Evolutionary conservation across 2,888 invertebrate genomes (phyloP).

Genomic region (Melanargia galathea): DNA sequence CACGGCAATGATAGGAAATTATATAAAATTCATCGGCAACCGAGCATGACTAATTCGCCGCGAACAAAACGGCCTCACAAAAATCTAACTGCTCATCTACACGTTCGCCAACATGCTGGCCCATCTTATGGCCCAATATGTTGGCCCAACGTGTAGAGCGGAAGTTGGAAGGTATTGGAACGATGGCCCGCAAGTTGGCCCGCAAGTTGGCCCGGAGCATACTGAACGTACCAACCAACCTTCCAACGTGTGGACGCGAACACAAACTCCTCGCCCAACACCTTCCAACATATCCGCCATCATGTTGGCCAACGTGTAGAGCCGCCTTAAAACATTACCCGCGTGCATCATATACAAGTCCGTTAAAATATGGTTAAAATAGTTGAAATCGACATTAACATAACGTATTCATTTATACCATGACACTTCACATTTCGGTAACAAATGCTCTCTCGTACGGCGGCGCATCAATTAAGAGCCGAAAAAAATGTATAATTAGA

Average conservation of each 20-base stretch:
- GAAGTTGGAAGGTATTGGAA: too few species aligned
- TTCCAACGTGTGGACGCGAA: too few species aligned
- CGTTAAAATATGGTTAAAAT: slow-evolving; percentile 57
- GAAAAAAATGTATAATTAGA: slow-evolving; percentile 82
- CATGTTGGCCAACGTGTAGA: too few species aligned
- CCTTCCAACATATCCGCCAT: too few species aligned
- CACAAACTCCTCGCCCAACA: too few species aligned
- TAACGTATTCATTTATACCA: slow-evolving; percentile 80
- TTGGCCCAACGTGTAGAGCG: too few species aligned
- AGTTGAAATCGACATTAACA: slow-evolving; percentile 65
- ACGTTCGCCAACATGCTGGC: too few species aligned
- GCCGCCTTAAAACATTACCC: slow-evolving; percentile 70
- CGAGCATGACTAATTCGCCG: slow-evolving; percentile 74
- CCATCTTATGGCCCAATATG: too few species aligned
- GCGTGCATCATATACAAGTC: slow-evolving; percentile 65
- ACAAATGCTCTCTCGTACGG: slow-evolving; percentile 78
- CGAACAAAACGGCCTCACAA: slow-evolving; percentile 73
- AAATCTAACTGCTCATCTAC: too few species aligned
- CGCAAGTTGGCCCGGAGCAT: too few species aligned
- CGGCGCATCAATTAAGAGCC: slow-evolving; percentile 79
- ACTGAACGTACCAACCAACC: too few species aligned
- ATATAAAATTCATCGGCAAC: slow-evolving; percentile 67
- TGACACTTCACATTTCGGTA: slow-evolving; percentile 82
- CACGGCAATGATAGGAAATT: slow-evolving; percentile 60
- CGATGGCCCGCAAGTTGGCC: too few species aligned